Conservation (phyloP, 23 tunicate genomes). For the Halocynthia aurantium region DNA sequence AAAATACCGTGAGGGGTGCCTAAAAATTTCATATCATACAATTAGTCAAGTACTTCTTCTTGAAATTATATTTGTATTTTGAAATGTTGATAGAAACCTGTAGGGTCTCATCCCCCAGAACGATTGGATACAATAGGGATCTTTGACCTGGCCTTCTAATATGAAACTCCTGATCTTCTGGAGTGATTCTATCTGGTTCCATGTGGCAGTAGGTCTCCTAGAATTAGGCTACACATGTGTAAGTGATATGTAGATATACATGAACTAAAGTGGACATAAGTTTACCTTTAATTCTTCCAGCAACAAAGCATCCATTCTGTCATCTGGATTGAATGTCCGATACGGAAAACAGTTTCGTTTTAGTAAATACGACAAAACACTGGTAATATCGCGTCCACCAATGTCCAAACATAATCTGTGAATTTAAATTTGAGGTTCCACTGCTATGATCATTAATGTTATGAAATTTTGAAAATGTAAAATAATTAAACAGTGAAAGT, state of each 20-base stretch:
- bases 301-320: slow-evolving; percentile 76
- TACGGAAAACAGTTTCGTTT: slow-evolving; percentile 51
- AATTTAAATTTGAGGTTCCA: not conserved
- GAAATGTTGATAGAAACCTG: slow-evolving; percentile 7
- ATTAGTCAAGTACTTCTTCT: not conserved
- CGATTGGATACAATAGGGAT: slow-evolving; percentile 39
- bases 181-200: slow-evolving; percentile 33
- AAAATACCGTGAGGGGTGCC: slow-evolving; percentile 57
- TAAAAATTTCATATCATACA: slow-evolving; percentile 10
- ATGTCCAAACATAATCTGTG: slow-evolving; percentile 44
- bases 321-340: slow-evolving; percentile 33
- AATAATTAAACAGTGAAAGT: not conserved
- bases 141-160: slow-evolving; percentile 63
- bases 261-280: not conserved
- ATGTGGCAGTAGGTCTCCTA: slow-evolving; percentile 73
- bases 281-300: slow-evolving; percentile 68
- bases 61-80: too few species aligned
- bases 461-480: not conserved
- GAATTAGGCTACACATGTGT: not conserved
- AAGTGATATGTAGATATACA: not conserved
- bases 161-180: slow-evolving; percentile 54
- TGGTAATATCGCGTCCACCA: slow-evolving; percentile 69
- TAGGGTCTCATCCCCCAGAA: slow-evolving; percentile 55
- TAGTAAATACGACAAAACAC: slow-evolving; percentile 40
- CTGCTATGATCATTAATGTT: not conserved